Percentiles rank a stretch among this genome's conserved stretches.
Conservation (phyloP, 2,113 vertebrate genomes). For the Onychostoma macrolepis region DNA sequence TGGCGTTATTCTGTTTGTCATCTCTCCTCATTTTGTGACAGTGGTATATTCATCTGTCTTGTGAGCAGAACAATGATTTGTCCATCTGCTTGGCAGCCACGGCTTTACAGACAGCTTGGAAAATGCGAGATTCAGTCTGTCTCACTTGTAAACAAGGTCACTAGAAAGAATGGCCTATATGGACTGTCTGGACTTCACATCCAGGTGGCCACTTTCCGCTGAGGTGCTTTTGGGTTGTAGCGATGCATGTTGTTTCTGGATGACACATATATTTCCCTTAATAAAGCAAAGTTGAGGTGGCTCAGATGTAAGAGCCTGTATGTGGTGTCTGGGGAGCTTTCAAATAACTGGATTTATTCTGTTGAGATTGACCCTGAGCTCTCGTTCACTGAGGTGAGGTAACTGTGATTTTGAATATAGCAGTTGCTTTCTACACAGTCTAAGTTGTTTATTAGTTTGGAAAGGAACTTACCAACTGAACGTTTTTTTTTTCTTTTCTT, state of each 20-base stretch:
- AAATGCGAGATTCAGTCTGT: conserved; percentile 6
- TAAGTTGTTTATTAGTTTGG: not conserved
- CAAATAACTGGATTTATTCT: not conserved
- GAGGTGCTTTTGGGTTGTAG: conserved; percentile 8
- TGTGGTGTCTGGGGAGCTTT: conserved; percentile 2
- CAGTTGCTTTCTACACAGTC: not conserved
- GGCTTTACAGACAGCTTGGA: not conserved
- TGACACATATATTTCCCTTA: not conserved
- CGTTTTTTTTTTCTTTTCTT: not conserved
- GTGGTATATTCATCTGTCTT: not conserved
- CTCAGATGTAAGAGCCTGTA: not conserved
- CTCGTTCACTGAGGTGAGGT: not conserved
- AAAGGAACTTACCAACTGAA: not conserved
- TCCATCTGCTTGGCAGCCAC: not conserved
- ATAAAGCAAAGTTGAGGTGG: not conserved
- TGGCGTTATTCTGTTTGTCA: not conserved
- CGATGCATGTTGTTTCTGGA: not conserved
- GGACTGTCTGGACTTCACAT: not conserved
- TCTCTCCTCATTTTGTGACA: not conserved
- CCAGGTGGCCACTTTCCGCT: not conserved
- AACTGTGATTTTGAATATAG: not conserved
- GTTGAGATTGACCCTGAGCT: not conserved
- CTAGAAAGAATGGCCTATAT: conserved; percentile 1
- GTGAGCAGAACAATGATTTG: not conserved
- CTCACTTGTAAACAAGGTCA: conserved; percentile 15